Conservation (phyloP, 2,113 vertebrate species). For the Leptodactylus fuscus region DNA sequence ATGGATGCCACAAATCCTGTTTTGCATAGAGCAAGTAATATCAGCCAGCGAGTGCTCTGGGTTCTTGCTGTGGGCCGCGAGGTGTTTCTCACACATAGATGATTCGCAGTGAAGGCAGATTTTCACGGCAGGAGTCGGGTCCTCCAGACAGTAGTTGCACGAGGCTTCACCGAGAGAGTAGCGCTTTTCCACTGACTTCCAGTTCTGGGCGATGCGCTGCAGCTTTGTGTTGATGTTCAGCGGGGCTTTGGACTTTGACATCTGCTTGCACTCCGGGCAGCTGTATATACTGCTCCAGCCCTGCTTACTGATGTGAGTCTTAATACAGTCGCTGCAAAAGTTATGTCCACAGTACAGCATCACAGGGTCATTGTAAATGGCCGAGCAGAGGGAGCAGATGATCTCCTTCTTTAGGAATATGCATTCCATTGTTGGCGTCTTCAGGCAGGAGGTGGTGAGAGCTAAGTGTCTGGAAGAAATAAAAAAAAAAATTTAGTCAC, state of each 20-base stretch:
- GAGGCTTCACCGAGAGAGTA: background rate
- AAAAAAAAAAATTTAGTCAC: background rate
- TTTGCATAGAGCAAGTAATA: background rate
- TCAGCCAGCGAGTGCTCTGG: background rate
- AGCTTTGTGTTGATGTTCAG: background rate
- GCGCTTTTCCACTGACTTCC: background rate
- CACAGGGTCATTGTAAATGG: background rate
- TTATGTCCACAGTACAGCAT: background rate
- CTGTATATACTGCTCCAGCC: background rate
- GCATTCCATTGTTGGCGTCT: background rate
- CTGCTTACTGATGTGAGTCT: background rate
- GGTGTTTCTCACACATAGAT: background rate
- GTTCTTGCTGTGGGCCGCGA: background rate
- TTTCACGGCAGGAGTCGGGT: background rate
- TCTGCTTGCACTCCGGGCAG: background rate
- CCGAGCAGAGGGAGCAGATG: background rate
- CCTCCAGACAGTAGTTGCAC: background rate
- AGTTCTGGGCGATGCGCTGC: background rate
- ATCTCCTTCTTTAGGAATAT: background rate
- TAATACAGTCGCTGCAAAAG: background rate
- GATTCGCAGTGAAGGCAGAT: background rate
- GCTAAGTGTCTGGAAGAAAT: background rate
- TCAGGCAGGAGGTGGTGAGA: fast-evolving
- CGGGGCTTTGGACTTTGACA: background rate
- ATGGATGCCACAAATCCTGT: background rate